These are phyloP conservation scores for Brenthis daphne DNA, from an alignment of 2,888 invertebrate genomes.

Conservation along the genomic window DNA sequence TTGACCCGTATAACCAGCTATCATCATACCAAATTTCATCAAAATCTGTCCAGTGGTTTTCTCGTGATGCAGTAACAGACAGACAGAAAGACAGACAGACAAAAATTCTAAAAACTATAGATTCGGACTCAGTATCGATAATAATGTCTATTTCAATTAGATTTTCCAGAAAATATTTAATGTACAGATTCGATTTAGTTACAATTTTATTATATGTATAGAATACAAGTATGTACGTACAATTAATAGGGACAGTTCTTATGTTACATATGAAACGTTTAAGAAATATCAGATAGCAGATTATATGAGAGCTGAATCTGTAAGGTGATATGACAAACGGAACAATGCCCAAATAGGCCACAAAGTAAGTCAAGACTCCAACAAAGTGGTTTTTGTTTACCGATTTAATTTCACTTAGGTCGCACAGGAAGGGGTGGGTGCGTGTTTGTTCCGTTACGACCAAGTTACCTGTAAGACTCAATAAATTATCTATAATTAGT, in stretches of 20 bases:
- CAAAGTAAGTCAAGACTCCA: neutral
- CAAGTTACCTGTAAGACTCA: conserved; percentile 25
- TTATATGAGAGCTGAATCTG: conserved; percentile 10
- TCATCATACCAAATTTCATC: too few species aligned
- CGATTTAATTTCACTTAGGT: conserved; percentile 31
- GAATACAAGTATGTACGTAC: too few species aligned
- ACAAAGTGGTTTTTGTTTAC: conserved; percentile 31
- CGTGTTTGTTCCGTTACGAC: conserved; percentile 47
- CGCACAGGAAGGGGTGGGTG: conserved; percentile 45
- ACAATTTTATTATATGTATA: too few species aligned
- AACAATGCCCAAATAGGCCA: neutral
- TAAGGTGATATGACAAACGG: conserved; percentile 8
- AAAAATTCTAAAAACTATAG: too few species aligned
- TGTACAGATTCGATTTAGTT: too few species aligned
- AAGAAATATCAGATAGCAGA: conserved; percentile 7
- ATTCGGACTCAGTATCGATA: too few species aligned
- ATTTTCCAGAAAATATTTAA: too few species aligned
- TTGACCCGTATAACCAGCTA: too few species aligned
- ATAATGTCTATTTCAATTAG: too few species aligned
- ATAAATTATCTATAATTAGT: conserved; percentile 22
- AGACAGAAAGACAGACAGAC: too few species aligned
- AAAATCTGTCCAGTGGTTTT: too few species aligned
- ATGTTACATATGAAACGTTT: conserved; percentile 13
- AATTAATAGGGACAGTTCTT: neutral
- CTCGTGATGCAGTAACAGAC: too few species aligned